Conservation (phyloP, 2,888 invertebrate genomes). For the Linnaemya vulpina region DNA sequence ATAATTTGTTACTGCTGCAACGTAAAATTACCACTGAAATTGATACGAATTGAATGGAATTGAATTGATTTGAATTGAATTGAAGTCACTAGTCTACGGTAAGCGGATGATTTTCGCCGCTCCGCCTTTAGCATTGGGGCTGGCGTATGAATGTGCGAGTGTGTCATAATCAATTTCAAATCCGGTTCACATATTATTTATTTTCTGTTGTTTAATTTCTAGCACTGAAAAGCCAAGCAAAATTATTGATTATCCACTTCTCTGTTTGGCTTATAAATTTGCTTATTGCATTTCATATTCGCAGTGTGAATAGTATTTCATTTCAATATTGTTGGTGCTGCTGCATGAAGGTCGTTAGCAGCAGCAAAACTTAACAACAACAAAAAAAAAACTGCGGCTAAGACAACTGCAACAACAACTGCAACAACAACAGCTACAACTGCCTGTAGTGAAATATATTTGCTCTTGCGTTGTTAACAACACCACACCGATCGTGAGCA, state of each 20-base stretch:
- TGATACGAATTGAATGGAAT: conserved; percentile 23
- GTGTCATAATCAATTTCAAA: conserved; percentile 57
- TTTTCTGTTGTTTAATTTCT: neutral
- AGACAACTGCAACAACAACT: conserved; percentile 6
- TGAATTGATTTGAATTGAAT: conserved; percentile 24
- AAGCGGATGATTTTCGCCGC: neutral
- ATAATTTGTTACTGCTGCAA: neutral
- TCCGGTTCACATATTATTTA: conserved; percentile 60
- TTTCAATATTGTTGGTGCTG: conserved; percentile 36
- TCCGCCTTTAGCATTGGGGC: neutral
- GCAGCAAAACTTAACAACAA: conserved; percentile 43
- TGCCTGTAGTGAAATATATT: no score
- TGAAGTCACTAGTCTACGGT: conserved; percentile 4
- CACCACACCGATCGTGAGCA: neutral
- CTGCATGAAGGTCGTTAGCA: conserved; percentile 71
- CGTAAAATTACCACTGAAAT: conserved; percentile 9
- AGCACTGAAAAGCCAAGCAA: conserved; percentile 49
- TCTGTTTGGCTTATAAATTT: conserved; percentile 4
- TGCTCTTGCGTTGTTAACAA: no score
- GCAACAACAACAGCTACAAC: no score
- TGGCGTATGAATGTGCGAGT: neutral
- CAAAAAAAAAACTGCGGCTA: neutral
- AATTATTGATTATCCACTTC: neutral
- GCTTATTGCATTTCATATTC: neutral
- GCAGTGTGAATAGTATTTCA: neutral